Evolutionary conservation across 2,797 vertebrate genomes (phyloP).

Genomic region (Cynodonichthys magdalenae): DNA sequence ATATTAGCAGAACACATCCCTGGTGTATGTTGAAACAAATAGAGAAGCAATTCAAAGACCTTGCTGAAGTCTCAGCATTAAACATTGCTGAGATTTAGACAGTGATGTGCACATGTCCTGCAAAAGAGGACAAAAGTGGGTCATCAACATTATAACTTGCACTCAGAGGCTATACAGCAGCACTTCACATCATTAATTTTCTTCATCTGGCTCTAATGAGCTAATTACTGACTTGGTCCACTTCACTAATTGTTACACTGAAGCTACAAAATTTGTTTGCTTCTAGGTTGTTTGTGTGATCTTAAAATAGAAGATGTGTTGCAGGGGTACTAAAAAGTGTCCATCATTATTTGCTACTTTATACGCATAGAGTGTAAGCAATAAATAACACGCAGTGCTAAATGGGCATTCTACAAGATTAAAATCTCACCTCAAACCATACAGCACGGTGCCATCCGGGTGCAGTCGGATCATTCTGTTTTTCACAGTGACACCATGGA

Average conservation of each 20-base stretch:
- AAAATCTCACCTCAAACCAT: conserved; percentile 91
- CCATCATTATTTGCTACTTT: conserved; percentile 2
- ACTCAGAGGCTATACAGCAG: conserved; percentile 32
- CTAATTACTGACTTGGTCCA: conserved; percentile 42
- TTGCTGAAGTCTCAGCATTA: conserved; percentile 2
- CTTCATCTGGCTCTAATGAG: conserved; percentile 56
- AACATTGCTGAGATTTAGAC: conserved; percentile 10
- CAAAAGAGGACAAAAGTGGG: conserved; percentile 53
- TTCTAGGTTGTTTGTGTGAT: conserved; percentile 16
- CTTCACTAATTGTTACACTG: conserved; percentile 30
- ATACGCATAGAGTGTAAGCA: background rate
- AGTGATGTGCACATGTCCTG: conserved; percentile 30
- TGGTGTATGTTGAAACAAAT: background rate
- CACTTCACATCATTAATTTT: conserved; percentile 53
- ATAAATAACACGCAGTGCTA: background rate
- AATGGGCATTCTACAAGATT: conserved; percentile 26
- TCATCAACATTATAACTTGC: conserved; percentile 41
- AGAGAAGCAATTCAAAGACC: background rate
- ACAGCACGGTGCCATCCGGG: conserved; percentile 95
- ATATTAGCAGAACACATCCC: background rate
- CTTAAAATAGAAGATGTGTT: conserved; percentile 11
- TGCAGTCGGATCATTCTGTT: conserved; percentile 98
- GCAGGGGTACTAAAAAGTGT: background rate
- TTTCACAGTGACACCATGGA: conserved; percentile 98
- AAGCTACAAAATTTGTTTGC: conserved; percentile 16